A percentile compares a stretch with the other conserved stretches of the same genome.
These are phyloP conservation scores for Drosophila biarmipes DNA, from an alignment of 1,140 invertebrate species.

Conservation along the genomic window DNA sequence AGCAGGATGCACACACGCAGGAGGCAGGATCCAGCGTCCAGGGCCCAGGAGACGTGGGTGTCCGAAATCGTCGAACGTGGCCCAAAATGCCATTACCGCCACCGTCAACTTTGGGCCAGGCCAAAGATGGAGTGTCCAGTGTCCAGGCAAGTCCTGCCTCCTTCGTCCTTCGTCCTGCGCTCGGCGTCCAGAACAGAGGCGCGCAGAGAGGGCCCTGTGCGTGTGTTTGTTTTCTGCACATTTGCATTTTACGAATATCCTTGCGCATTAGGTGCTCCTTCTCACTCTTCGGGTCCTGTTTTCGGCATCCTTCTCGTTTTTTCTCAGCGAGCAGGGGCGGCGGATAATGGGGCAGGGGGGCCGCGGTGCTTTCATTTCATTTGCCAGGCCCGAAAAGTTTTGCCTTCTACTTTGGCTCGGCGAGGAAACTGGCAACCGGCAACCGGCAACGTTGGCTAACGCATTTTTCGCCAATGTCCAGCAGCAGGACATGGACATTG, in stretches of 20 bases:
- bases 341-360: not conserved
- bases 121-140: conserved; percentile 61
- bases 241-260: conserved; percentile 84
- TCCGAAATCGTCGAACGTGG: conserved; percentile 78
- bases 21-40: not conserved
- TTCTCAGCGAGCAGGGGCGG: conserved; percentile 3
- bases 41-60: conserved; percentile 54
- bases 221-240: conserved; percentile 77
- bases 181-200: conserved; percentile 15
- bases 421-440: conserved; percentile 12
- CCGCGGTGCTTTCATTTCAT: conserved; percentile 80
- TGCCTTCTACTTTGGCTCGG: conserved; percentile 70
- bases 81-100: conserved; percentile 80
- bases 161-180: conserved; percentile 18
- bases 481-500: conserved; percentile 77
- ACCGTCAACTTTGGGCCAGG: conserved; percentile 70
- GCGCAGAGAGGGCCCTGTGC: conserved; percentile 12
- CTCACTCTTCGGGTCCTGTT: conserved; percentile 23
- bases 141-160: conserved; percentile 1
- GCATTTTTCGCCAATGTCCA: conserved; percentile 81
- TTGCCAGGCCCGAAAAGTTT: conserved; percentile 73
- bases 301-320: conserved; percentile 4
- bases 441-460: conserved; percentile 64
- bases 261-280: conserved; percentile 79
- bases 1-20: not conserved